phyloP scores from a whole-genome alignment of 2,797 vertebrate genomes.

The Furcifer pardalis region DNA sequence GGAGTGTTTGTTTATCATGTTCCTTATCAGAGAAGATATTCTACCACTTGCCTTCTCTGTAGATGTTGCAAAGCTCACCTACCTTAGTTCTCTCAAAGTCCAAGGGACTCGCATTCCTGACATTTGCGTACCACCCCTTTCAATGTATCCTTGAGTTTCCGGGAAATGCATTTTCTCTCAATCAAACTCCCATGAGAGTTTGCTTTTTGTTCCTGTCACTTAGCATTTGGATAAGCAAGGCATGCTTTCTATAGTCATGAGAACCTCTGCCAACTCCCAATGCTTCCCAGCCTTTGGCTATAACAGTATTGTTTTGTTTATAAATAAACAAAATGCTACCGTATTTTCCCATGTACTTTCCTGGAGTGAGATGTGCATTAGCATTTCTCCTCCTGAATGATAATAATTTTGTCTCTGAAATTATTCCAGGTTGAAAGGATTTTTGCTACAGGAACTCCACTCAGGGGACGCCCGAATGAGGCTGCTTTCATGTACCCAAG shows the following conservation, averaged over 20 bases:
- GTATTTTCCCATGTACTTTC: background rate
- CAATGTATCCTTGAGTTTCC: background rate
- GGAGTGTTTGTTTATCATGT: background rate
- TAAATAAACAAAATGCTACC: background rate
- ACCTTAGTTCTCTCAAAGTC: slow-evolving; percentile 34
- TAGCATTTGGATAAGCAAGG: background rate
- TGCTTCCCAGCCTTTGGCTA: background rate
- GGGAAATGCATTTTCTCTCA: slow-evolving; percentile 14
- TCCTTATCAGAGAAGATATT: background rate
- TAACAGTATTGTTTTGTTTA: background rate
- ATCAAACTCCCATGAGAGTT: background rate
- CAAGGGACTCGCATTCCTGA: background rate
- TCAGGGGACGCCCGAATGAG: too few relatives aligned
- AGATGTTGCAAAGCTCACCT: background rate
- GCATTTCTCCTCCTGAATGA: background rate
- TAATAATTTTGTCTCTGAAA: too few relatives aligned
- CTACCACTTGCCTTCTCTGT: background rate
- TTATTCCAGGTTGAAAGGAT: too few relatives aligned
- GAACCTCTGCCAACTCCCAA: background rate
- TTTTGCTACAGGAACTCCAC: too few relatives aligned
- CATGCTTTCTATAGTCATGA: background rate
- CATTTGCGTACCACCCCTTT: background rate
- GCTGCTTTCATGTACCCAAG: too few relatives aligned
- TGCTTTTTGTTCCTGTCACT: background rate
- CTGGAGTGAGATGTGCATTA: background rate